phyloP scores from a whole-genome alignment of 2,888 invertebrate genomes.

The Carterocephalus palaemon region DNA sequence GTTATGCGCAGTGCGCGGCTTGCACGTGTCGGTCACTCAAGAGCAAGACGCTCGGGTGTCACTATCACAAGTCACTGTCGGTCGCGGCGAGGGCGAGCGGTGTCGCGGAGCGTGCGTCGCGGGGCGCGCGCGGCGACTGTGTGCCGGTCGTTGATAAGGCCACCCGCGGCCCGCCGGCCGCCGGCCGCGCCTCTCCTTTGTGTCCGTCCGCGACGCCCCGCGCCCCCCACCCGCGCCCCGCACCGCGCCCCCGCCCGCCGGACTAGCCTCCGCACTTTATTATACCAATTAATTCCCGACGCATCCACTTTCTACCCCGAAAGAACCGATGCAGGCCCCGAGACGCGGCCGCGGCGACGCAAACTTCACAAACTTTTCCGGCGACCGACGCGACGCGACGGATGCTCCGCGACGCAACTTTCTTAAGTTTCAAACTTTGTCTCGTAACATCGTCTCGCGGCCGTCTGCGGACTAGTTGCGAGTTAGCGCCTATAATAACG shows the following conservation, averaged over 20 bases:
- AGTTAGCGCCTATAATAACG: conserved; percentile 25
- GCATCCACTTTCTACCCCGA: conserved; percentile 48
- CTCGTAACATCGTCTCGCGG: conserved; percentile 55
- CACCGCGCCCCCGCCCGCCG: conserved; percentile 50
- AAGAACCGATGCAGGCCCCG: conserved; percentile 36
- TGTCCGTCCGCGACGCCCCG: conserved; percentile 68
- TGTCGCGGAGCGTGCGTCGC: conserved; percentile 54
- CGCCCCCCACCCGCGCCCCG: conserved; percentile 42
- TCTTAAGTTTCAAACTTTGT: conserved; percentile 51
- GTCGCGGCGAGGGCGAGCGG: conserved; percentile 31
- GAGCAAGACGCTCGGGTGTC: conserved; percentile 39
- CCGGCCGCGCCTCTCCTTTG: conserved; percentile 75
- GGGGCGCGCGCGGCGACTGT: conserved; percentile 69
- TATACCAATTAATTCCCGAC: conserved; percentile 66
- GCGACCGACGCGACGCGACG: conserved; percentile 31
- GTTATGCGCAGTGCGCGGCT: conserved; percentile 57
- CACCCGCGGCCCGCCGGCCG: conserved; percentile 61
- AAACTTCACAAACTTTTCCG: conserved; percentile 40
- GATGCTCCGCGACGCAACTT: conserved; percentile 52
- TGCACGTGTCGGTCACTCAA: conserved; percentile 40
- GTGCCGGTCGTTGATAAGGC: conserved; percentile 71
- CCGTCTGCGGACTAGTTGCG: conserved; percentile 31
- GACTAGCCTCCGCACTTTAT: conserved; percentile 66
- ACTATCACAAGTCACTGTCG: conserved; percentile 49
- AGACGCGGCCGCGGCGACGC: conserved; percentile 33